phyloP scores from a whole-genome alignment of 2,797 vertebrate genomes.

The Eulemur rubriventer region DNA sequence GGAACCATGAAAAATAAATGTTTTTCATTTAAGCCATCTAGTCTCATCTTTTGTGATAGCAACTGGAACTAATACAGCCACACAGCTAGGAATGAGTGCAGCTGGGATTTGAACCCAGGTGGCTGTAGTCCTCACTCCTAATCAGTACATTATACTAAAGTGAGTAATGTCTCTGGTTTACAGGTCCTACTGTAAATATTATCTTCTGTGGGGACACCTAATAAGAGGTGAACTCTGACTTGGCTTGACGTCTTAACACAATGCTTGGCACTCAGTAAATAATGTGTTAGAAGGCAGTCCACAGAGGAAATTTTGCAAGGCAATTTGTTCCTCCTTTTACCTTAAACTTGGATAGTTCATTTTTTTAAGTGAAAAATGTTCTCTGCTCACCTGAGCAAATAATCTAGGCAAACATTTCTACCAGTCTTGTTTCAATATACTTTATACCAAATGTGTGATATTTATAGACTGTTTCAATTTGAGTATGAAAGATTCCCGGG shows the following conservation, averaged over 20 bases:
- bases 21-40: accelerated
- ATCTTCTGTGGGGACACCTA: background rate
- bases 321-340: background rate
- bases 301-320: background rate
- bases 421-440: constrained; percentile 46
- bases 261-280: background rate
- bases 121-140: background rate
- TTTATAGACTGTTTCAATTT: constrained; percentile 56
- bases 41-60: background rate
- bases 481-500: constrained; percentile 47
- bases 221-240: background rate
- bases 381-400: background rate
- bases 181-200: background rate
- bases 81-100: background rate
- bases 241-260: background rate
- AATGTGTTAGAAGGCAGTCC: background rate
- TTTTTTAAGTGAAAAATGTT: constrained; percentile 25
- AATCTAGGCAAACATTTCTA: constrained; percentile 61
- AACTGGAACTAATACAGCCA: background rate
- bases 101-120: background rate
- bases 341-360: background rate
- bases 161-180: background rate
- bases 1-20: background rate
- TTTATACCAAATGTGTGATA: constrained; percentile 51
- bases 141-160: background rate